phyloP scores from a whole-genome alignment of 2,113 vertebrate genomes.

The Trogon melanurus region DNA sequence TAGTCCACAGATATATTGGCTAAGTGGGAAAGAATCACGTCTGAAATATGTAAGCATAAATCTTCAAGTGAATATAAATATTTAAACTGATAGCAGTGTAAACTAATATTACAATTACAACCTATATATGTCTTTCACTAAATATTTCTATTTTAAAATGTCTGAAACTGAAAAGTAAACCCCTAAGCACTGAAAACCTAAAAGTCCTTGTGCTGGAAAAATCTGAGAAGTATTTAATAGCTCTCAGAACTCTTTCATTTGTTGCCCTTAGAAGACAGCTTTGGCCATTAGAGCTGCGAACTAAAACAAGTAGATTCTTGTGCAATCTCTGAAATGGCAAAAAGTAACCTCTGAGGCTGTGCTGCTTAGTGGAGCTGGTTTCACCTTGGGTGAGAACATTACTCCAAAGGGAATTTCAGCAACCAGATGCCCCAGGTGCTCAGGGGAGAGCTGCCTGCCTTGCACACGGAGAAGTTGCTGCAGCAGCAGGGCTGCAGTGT shows the following conservation, averaged over 20 bases:
- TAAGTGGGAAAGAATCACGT: background rate
- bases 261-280: background rate
- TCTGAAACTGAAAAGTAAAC: background rate
- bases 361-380: background rate
- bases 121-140: background rate
- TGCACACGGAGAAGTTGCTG: background rate
- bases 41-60: background rate
- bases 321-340: background rate
- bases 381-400: background rate
- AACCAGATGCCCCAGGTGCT: background rate
- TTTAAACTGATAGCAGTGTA: background rate
- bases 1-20: background rate
- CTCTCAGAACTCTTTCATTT: conserved; percentile 6
- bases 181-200: background rate
- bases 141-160: background rate
- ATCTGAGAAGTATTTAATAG: background rate
- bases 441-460: background rate
- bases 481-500: background rate
- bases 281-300: background rate
- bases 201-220: background rate
- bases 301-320: background rate
- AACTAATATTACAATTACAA: background rate
- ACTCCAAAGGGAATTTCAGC: background rate
- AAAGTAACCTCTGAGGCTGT: background rate
- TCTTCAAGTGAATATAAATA: background rate